Conservation (phyloP, 1,140 invertebrate genomes). For the Drosophila pachea region DNA sequence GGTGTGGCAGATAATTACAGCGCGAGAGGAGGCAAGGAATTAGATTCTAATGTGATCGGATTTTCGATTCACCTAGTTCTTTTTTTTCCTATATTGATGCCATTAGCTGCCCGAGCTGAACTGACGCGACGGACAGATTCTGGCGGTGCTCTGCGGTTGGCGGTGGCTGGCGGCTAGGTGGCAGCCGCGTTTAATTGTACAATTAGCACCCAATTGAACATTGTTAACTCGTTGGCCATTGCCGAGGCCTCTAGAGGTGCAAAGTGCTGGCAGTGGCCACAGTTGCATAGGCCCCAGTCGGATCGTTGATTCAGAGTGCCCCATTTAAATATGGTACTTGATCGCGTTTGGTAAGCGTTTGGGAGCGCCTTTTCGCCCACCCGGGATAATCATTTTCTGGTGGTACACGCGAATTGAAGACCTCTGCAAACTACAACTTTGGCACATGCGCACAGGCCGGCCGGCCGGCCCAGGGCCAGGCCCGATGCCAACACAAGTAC, state of each 20-base stretch:
- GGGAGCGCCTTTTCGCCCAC: too few relatives aligned
- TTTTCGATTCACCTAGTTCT: conserved; percentile 5
- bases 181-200: conserved; percentile 67
- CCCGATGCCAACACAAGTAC: background rate
- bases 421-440: conserved; percentile 20
- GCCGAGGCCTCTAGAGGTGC: conserved; percentile 62
- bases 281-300: background rate
- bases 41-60: conserved; percentile 11
- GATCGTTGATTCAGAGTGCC: too few relatives aligned
- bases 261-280: conserved; percentile 21
- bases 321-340: too few relatives aligned
- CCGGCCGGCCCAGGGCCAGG: too few relatives aligned
- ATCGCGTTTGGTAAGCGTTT: too few relatives aligned
- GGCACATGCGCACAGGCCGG: background rate
- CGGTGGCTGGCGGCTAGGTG: conserved; percentile 12
- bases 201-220: conserved; percentile 76
- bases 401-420: conserved; percentile 12
- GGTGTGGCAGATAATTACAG: conserved; percentile 72
- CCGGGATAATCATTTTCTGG: background rate
- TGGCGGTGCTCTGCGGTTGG: conserved; percentile 11
- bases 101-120: conserved; percentile 64
- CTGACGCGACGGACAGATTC: conserved; percentile 44
- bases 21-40: conserved; percentile 42
- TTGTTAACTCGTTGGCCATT: conserved; percentile 68
- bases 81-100: conserved; percentile 51